Evolutionary conservation across 2,113 vertebrate genomes (phyloP), one percentile per base, ranked within the genome.

Genomic region (Eclectus roratus): DNA sequence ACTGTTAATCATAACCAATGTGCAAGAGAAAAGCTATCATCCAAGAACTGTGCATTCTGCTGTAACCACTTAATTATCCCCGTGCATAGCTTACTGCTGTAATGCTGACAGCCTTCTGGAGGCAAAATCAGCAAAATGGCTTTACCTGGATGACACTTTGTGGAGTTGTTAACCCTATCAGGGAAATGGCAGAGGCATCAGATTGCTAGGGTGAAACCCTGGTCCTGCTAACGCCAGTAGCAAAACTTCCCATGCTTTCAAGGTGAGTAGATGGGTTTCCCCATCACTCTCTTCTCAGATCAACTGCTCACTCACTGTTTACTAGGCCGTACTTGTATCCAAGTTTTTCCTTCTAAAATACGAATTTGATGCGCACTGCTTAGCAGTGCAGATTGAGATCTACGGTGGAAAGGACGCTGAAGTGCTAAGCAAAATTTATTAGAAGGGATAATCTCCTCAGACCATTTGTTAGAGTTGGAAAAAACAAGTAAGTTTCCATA

Each of bases 61-160:
- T 3, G 39, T 73, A 95, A 49, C 24, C 39, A 10, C 82, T 64
- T 95, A 61, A 77, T 92, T 78, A 69, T 35, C 21, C 20, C 39
- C 9, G 27, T 65, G 61, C 46, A 29, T 52, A 41, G 21, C 25
- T 95, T 89, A 31, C 21, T 94, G 65, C 43, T 95, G 4, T 27
- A 37, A 76, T 0, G 4, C 29, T 77, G 41, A 39, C 66, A 21
- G 7, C 24, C 21, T 89, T 52, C 53, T 89, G 53, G 64, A 86
- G 83, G 47, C 74, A 82, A 78, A 61, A 89, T 80, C 16, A 68
- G 28, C 46, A 64, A 56, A 90, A 41, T 61, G 27, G n/a, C 55
- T 93, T 94, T 89, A 82, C n/a, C 29, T 85, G 79, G 31, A 27
- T 83, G 68, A 85, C 23, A 31, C 47, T 63, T 73, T 83, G 80